Conservation (phyloP, 2,113 vertebrate species). For the Oncorhynchus gorbuscha region DNA sequence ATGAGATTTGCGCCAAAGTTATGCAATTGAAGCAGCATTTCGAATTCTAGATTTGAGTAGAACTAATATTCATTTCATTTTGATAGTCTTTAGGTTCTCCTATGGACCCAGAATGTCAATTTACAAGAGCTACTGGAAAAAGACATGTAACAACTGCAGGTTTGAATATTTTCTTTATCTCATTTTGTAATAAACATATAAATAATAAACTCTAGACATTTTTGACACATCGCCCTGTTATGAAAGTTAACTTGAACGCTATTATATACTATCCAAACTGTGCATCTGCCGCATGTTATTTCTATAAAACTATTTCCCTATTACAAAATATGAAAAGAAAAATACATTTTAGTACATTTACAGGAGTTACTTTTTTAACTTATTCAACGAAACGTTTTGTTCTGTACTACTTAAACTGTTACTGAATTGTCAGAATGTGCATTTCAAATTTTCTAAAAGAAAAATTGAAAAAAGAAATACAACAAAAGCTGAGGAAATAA, state of each 20-base stretch:
- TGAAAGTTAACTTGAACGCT: slow-evolving; percentile 79
- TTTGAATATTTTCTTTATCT: slow-evolving; percentile 79
- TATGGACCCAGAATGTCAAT: too few species aligned
- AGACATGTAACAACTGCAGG: slow-evolving; percentile 70
- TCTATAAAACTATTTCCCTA: slow-evolving; percentile 99
- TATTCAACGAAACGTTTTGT: slow-evolving; percentile 90
- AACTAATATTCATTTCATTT: background rate
- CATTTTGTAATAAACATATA: slow-evolving; percentile 86
- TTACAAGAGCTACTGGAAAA: slow-evolving; percentile 38
- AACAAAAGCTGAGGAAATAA: slow-evolving; percentile 74
- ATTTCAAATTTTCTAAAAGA: slow-evolving; percentile 84
- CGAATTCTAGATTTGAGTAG: background rate
- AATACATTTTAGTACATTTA: slow-evolving; percentile 99
- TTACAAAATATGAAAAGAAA: slow-evolving; percentile 99
- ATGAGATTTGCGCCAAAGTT: background rate
- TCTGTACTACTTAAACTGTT: slow-evolving; percentile 79
- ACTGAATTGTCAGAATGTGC: slow-evolving; percentile 86
- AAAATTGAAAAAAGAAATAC: slow-evolving; percentile 73
- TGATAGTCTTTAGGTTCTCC: background rate
- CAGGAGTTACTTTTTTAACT: slow-evolving; percentile 95
- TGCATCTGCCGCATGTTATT: slow-evolving; percentile 94
- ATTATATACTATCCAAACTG: slow-evolving; percentile 87
- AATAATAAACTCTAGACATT: slow-evolving; percentile 86
- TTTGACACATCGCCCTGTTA: slow-evolving; percentile 78
- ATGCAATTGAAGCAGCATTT: slow-evolving; percentile 2